phyloP scores from a whole-genome alignment of 2,888 invertebrate genomes.

The Andricus quercusramuli region DNA sequence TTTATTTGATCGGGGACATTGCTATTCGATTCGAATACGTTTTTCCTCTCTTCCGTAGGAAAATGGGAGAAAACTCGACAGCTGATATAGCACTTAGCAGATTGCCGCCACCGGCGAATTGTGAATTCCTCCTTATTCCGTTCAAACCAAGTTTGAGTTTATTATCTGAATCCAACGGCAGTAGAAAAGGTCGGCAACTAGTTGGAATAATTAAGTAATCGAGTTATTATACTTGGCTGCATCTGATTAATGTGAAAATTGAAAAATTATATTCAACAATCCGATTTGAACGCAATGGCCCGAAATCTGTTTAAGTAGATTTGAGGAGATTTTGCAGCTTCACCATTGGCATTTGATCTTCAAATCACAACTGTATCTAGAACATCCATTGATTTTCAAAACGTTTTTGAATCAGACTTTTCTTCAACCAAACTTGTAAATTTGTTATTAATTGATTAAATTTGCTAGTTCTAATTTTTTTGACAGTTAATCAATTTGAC shows the following conservation, averaged over 20 bases:
- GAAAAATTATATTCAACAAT: neutral
- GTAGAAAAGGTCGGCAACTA: slow-evolving; percentile 55
- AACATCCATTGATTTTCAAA: too few relatives aligned
- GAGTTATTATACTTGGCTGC: slow-evolving; percentile 54
- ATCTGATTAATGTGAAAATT: slow-evolving; percentile 37
- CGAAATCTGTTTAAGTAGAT: neutral
- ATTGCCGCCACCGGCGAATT: slow-evolving; percentile 54
- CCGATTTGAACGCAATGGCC: neutral
- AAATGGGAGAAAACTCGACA: slow-evolving; percentile 29
- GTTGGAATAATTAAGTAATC: slow-evolving; percentile 59
- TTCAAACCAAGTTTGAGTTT: slow-evolving; percentile 60
- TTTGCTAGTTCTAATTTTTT: too few relatives aligned
- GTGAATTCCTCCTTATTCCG: slow-evolving; percentile 42
- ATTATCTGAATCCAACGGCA: slow-evolving; percentile 58
- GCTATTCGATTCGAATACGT: slow-evolving; percentile 32
- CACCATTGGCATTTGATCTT: neutral
- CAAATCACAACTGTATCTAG: too few relatives aligned
- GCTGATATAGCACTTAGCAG: slow-evolving; percentile 58
- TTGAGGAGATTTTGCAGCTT: neutral
- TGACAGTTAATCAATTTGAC: too few relatives aligned
- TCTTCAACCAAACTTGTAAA: too few relatives aligned
- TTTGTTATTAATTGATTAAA: too few relatives aligned
- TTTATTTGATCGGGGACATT: slow-evolving; percentile 49
- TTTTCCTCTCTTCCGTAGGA: slow-evolving; percentile 11
- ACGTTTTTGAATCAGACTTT: too few relatives aligned